Base-by-base conservation (phyloP, 2,113 vertebrate genomes). In the Ranitomeya variabilis region DNA sequence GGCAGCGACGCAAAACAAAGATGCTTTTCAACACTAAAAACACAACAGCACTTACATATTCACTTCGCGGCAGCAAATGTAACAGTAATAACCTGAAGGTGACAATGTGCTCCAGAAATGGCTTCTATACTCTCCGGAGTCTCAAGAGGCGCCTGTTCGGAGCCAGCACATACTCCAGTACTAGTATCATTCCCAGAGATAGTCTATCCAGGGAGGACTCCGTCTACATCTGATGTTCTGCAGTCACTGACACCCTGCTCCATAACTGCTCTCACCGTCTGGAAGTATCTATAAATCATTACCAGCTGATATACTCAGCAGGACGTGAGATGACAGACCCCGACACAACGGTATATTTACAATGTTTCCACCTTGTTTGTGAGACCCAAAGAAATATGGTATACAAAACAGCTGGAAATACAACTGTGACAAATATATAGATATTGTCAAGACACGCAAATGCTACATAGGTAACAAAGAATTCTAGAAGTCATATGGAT, bases 1-100 rank as follows among this genome's bases (percentile, higher is more conserved):
- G 67, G 31, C 45, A 64, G 90, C 89, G 26, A 85, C 84, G 89
- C 86, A 37, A 91, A 1, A 89, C 87, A 93, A 90, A 9, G 62
- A 45, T 10, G 77, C 55, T 89, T 91, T 91, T 87, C 86, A 91
- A 83, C 85, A 87, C 23, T 71, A 91, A 82, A 2, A 12, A 23
- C 60, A 78, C 87, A 89, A 89, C 87, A 79, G 81, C 77, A 87
- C 84, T 89, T 84, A 85, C 62, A 11, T 0, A 76, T 64, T 90
- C 73, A 10, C 31, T 90, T 85, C 92, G 59, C 87, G 81, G 89
- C 21, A 89, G 45, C 23, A 77, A 37, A 78, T 85, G 82, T 74
- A 77, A 2, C 83, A 86, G 1, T n/a, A 69, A 45, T 82, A 87
- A 66, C 0, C 86, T 52, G 62, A 90, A 85, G 21, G 2, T 16